Base-by-base conservation (phyloP, 2,888 invertebrate species). In the Limnephilus marmoratus region DNA sequence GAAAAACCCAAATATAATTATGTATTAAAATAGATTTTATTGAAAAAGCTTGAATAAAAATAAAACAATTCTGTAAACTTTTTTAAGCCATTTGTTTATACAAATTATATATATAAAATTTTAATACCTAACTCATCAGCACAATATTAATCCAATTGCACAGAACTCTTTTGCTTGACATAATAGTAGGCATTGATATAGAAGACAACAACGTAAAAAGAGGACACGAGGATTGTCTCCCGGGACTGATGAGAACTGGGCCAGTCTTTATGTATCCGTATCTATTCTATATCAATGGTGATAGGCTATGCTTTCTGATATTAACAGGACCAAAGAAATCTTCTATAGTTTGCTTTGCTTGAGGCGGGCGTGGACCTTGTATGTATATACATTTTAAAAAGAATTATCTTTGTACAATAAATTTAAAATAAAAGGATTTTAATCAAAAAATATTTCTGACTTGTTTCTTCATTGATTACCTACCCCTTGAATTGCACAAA, bases 381-480 rank as follows among this genome's bases (percentile, higher is more conserved):
- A 15, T 88, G 88, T 88, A 88, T 18, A 88, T 88, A 88, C 53
- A 88, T 88, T 88, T 88, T 53, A 29, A 68, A 88, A 68, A 88
- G 45, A 86, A 41, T 45, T 86, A 88, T 68, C 88, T 88, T 88
- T 88, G 88, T 88, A 88, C 88, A 88, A 88, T 88, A 88, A 88
- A 29, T 88, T 88, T 68, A 68, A 68, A 88, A 88, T 88, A 88
- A 88, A 88, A 68, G 15, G n/a, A 88, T 88, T 88, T 88, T 88
- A 53, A 88, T 88, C 68, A 88, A 53, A 31, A 34, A 34, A 82
- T 68, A 31, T 82, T 31, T 34, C 13, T 82, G 18, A 15, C 31
- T 34, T 82, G 31, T 82, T 82, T 81, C 13, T 29, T 81, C 34
- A 31, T 15, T 82, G 34, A 31, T 82, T 34, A 31, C 34, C 13